Evolutionary conservation across 2,113 vertebrate genomes (phyloP), one percentile per base, ranked within the genome.

Genomic region (Heterotilapia buettikoferi): DNA sequence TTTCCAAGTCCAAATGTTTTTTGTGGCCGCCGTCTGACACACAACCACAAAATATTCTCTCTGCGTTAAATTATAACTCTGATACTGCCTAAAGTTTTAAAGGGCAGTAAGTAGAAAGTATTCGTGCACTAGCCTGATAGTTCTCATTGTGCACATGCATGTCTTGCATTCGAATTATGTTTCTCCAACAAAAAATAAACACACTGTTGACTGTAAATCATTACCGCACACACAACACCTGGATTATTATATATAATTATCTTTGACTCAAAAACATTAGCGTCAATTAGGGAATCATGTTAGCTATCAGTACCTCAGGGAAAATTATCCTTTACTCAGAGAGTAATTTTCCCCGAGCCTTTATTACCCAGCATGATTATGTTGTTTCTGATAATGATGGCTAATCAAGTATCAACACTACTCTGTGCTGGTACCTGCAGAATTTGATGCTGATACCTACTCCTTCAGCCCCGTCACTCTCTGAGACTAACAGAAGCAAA

Each of bases 331-430:
- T 82, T 33, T 56, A 59, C 36, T 86, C 31, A 36, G 66, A 68
- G 40, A 78, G 54, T 76, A 43, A 86, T 81, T 68, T 76, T 29
- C 59, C 7, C 5, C 5, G 6, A 24, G 59, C 56, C 54, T 82
- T 59, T 54, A 76, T 78, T 45, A 84, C 63, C 86, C 80, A 71
- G n/a, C 53, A 84, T 80, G 47, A 76, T 84, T 33, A 71, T 83
- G 84, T 83, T 86, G 78, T 86, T 84, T 84, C 82, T 82, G 76
- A 91, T 82, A 71, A 88, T 81, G 57, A n/a, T 9, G 18, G 38
- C 29, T 53, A 83, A 40, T 81, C 31, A 57, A 83, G 38, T 82
- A 40, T 82, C 47, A 83, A 18, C 47, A 66, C 26, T 24, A 38
- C 31, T 68, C 8, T 33, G 11, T 50, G 24, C 71, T 12, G 18